These are phyloP conservation scores for Battus philenor DNA, from an alignment of 1,140 invertebrate genomes.

Conservation along the genomic window DNA sequence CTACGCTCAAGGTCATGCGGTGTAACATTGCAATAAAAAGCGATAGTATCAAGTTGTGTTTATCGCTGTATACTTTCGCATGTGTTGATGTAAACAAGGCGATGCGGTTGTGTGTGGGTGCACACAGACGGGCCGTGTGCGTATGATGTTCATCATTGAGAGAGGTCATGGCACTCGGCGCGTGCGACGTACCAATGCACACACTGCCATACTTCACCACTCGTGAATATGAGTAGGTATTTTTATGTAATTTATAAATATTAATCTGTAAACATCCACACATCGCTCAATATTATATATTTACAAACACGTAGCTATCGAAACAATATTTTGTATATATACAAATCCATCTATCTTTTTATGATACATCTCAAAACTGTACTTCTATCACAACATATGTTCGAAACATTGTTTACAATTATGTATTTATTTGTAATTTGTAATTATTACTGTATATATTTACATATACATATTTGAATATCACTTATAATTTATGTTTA, in stretches of 20 bases:
- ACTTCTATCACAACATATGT: too few relatives aligned
- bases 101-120: constrained; percentile 20
- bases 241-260: constrained; percentile 16
- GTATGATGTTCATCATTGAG: constrained; percentile 54
- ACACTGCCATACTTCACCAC: constrained; percentile 11
- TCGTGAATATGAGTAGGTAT: constrained; percentile 3
- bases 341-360: too few relatives aligned
- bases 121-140: constrained; percentile 19
- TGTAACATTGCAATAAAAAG: neutral
- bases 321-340: too few relatives aligned
- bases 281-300: too few relatives aligned
- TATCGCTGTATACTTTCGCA: constrained; percentile 25
- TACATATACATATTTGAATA: too few relatives aligned
- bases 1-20: neutral
- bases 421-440: too few relatives aligned
- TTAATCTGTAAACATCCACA: too few relatives aligned
- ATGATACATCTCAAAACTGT: too few relatives aligned
- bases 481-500: too few relatives aligned
- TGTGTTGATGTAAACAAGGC: constrained; percentile 63
- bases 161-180: constrained; percentile 67
- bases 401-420: too few relatives aligned
- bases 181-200: constrained; percentile 39
- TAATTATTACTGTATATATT: too few relatives aligned
- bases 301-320: too few relatives aligned
- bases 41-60: constrained; percentile 23